A percentile compares a stretch with the other conserved stretches of the same genome.
These are phyloP conservation scores for Himalopsyche japonica DNA, from an alignment of 2,888 invertebrate species.

Conservation along the genomic window DNA sequence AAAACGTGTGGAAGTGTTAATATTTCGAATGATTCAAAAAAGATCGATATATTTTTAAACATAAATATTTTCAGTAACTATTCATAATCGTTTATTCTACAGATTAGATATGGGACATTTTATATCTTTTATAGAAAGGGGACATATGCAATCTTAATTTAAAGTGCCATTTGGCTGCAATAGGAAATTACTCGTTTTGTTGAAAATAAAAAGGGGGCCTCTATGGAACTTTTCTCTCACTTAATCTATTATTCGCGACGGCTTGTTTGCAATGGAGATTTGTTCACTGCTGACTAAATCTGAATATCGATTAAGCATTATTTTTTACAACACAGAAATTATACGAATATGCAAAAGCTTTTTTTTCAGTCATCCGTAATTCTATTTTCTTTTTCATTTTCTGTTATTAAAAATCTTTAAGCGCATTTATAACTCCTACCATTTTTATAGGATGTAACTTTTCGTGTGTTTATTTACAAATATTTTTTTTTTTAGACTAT, in stretches of 20 bases:
- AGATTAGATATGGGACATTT: not conserved
- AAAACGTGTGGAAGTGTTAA: no score
- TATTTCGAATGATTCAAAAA: no score
- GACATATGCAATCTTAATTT: slow-evolving; percentile 38
- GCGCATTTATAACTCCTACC: not conserved
- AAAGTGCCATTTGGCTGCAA: slow-evolving; percentile 34
- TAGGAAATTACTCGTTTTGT: slow-evolving; percentile 31
- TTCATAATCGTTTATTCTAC: not conserved
- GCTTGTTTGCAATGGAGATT: not conserved
- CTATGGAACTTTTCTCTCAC: slow-evolving; percentile 6
- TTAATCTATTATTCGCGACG: not conserved
- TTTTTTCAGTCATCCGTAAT: not conserved
- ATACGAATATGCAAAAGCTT: not conserved
- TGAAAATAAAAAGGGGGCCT: slow-evolving; percentile 20
- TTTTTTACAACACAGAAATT: not conserved
- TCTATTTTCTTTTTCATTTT: not conserved
- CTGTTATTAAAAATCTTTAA: not conserved
- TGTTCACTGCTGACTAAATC: not conserved
- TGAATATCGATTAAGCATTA: not conserved
- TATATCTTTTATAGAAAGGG: slow-evolving; percentile 33
- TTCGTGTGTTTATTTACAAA: no score
- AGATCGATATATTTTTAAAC: no score
- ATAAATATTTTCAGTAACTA: no score
- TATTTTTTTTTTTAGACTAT: no score
- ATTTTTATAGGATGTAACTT: no score